These are phyloP conservation scores for Schizopygopsis pylzovi DNA, from an alignment of 2,797 vertebrate genomes.

Conservation along the genomic window DNA sequence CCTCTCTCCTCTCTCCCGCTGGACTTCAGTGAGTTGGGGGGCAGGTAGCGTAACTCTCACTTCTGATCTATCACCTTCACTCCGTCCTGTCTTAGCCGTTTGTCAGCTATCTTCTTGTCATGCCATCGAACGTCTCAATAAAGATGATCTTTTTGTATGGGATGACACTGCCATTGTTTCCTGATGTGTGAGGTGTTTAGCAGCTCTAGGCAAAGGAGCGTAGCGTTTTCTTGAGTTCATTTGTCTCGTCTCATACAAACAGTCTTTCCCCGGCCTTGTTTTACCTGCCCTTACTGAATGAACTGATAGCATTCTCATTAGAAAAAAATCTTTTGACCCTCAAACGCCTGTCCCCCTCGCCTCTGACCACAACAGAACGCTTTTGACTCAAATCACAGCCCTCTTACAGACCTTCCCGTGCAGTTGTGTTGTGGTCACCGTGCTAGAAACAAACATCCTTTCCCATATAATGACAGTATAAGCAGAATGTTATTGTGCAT, in stretches of 20 bases:
- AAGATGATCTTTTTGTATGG: constrained; percentile 43
- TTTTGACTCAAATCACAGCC: background rate
- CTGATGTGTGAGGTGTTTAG: constrained; percentile 12
- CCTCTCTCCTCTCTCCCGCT: constrained; percentile 56
- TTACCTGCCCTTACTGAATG: background rate
- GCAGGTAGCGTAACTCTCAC: constrained; percentile 68
- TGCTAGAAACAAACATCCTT: background rate
- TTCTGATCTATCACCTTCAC: constrained; percentile 47
- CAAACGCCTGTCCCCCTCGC: background rate
- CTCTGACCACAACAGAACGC: constrained; percentile 47
- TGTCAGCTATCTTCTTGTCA: constrained; percentile 82
- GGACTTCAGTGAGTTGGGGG: constrained; percentile 71
- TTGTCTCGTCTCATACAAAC: constrained; percentile 19
- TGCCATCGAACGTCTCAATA: constrained; percentile 23
- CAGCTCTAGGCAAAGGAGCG: background rate
- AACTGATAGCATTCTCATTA: background rate
- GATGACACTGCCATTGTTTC: constrained; percentile 19
- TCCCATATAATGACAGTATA: background rate
- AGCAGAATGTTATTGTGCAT: background rate
- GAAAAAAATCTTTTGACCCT: background rate
- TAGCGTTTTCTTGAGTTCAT: background rate
- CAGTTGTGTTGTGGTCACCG: constrained; percentile 54
- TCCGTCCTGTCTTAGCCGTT: constrained; percentile 14
- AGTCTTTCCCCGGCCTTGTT: constrained; percentile 16
- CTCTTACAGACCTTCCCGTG: background rate